Percentiles rank a stretch among this genome's conserved stretches.
Evolutionary conservation across 2,113 vertebrate genomes (phyloP).

Genomic region (Gallinago paraguaiae): DNA sequence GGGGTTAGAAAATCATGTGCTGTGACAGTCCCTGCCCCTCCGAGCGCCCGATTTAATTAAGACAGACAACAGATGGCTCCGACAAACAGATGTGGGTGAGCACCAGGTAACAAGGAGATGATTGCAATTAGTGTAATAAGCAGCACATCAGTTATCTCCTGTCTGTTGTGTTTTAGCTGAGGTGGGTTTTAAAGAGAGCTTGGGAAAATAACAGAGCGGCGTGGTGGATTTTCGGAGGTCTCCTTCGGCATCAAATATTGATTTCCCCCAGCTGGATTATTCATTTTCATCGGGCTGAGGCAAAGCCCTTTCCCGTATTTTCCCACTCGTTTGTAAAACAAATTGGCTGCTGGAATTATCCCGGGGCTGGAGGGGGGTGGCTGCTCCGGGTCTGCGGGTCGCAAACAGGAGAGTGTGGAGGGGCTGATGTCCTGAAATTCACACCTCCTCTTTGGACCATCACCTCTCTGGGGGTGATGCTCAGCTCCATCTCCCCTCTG

Average conservation of each 20-base stretch:
- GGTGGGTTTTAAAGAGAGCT: not conserved
- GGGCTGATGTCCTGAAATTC: not conserved
- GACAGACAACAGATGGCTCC: slow-evolving; percentile 19
- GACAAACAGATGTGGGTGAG: slow-evolving; percentile 19
- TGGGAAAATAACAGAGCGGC: not conserved
- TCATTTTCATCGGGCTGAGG: not conserved
- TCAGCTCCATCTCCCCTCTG: not conserved
- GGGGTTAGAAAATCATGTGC: not conserved
- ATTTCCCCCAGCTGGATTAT: not conserved
- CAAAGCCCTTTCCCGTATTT: not conserved
- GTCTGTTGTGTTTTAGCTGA: not conserved
- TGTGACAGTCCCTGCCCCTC: not conserved
- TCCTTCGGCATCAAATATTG: not conserved
- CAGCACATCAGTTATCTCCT: not conserved
- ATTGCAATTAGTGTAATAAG: slow-evolving; percentile 45
- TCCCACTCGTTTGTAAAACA: not conserved
- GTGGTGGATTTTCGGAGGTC: not conserved
- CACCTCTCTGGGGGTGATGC: not conserved
- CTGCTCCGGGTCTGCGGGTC: not conserved
- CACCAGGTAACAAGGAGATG: slow-evolving; percentile 34
- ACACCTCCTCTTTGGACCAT: not conserved
- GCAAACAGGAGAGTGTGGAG: not conserved
- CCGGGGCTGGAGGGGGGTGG: not conserved
- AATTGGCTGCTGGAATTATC: not conserved
- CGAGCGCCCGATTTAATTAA: not conserved